These are phyloP conservation scores for Uromys caudimaculatus DNA, from an alignment of 2,797 vertebrate genomes.

Conservation along the genomic window DNA sequence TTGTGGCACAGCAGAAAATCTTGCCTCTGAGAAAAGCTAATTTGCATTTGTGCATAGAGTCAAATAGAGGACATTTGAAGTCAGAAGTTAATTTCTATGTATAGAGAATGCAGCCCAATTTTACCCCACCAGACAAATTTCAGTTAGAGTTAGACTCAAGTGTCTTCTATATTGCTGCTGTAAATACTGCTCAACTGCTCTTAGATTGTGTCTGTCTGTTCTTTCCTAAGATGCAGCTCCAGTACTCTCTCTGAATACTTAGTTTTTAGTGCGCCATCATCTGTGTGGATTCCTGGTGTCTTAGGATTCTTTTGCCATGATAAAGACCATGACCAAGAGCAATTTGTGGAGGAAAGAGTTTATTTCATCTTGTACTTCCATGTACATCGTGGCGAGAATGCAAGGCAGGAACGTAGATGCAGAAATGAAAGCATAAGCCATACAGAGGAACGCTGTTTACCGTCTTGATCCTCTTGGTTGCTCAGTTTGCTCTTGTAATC, in stretches of 20 bases:
- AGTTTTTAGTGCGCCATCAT: neutral
- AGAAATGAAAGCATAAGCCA: neutral
- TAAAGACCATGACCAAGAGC: neutral
- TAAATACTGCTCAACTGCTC: neutral
- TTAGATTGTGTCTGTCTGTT: neutral
- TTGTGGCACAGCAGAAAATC: neutral
- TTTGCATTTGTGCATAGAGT: neutral
- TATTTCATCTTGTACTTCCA: neutral
- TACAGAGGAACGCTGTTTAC: neutral
- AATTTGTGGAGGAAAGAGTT: neutral
- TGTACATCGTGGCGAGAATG: neutral
- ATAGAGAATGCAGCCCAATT: neutral
- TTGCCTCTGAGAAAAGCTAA: slow-evolving; percentile 22
- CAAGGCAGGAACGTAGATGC: neutral
- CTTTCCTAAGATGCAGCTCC: neutral
- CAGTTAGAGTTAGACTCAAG: neutral
- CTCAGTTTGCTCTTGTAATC: neutral
- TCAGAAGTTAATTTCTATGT: neutral
- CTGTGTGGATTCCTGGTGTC: neutral
- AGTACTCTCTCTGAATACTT: neutral
- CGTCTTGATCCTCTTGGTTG: neutral
- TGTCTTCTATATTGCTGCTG: neutral
- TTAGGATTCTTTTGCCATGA: neutral
- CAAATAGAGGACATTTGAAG: neutral
- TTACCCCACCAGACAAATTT: neutral